Conservation (phyloP, 2,888 invertebrate species). For the Pammene aurita region DNA sequence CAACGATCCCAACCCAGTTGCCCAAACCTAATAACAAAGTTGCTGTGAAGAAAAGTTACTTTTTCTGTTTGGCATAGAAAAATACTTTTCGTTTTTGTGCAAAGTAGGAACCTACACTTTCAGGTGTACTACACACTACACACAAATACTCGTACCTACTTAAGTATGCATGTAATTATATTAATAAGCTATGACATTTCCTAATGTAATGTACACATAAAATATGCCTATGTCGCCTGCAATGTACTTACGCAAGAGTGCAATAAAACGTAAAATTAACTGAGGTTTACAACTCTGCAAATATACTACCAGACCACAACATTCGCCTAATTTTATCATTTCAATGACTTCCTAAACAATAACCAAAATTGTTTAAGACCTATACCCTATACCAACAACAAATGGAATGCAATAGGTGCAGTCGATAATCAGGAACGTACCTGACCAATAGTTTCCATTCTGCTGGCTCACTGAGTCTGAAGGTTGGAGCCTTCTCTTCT, state of each 20-base stretch:
- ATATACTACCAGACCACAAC: neutral
- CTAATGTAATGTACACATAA: constrained; percentile 7
- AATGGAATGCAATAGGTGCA: no score
- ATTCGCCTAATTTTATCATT: neutral
- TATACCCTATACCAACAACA: no score
- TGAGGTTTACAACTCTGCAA: neutral
- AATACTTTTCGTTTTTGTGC: no score
- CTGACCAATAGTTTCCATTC: no score
- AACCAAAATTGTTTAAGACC: neutral
- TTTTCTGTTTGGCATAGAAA: no score
- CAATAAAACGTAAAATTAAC: constrained; percentile 25
- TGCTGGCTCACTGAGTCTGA: no score
- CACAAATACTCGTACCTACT: neutral
- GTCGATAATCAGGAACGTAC: no score
- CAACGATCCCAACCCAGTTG: no score
- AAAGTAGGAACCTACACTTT: no score
- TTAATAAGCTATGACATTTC: constrained; percentile 8
- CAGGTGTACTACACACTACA: neutral
- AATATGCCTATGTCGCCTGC: neutral
- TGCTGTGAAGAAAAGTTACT: no score
- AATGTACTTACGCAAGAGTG: constrained; percentile 1
- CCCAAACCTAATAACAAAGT: no score
- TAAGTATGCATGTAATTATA: neutral
- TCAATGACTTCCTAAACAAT: constrained; percentile 1
- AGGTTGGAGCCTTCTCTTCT: no score